A percentile compares a stretch with the other conserved stretches of the same genome.
phyloP scores from a whole-genome alignment of 2,113 vertebrate species.

The Nicator chloris region DNA sequence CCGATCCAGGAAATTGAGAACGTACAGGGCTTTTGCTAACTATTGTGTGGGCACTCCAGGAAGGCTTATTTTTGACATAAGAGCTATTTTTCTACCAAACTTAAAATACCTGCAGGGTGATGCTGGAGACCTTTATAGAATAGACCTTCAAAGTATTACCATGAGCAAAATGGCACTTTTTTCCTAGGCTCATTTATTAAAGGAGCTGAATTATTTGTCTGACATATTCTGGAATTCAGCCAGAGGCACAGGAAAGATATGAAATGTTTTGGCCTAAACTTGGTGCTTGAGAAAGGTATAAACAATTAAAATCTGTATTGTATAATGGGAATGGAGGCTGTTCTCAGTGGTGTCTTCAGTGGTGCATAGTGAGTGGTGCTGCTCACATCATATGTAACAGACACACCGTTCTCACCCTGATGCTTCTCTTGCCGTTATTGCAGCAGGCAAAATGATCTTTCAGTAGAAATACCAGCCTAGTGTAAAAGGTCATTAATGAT shows the following conservation, averaged over 20 bases:
- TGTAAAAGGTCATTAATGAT: neutral
- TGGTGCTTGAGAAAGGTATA: neutral
- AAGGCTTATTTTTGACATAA: neutral
- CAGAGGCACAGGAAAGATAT: neutral
- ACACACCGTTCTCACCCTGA: neutral
- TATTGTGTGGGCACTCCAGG: neutral
- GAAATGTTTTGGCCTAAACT: neutral
- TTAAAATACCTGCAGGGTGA: neutral
- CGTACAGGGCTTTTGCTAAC: neutral
- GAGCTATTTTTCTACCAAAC: neutral
- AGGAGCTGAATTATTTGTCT: neutral
- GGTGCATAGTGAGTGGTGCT: neutral
- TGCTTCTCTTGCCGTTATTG: neutral
- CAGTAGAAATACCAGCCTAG: neutral
- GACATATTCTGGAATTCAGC: neutral
- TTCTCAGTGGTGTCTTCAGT: neutral
- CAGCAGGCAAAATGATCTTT: neutral
- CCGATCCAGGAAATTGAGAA: neutral
- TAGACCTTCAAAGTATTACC: neutral
- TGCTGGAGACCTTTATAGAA: neutral
- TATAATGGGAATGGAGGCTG: neutral
- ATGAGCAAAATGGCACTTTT: neutral
- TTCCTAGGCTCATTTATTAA: neutral
- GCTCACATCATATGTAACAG: neutral
- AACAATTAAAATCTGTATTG: neutral